Conservation (phyloP, 2,888 invertebrate species). For the Pachliopta kotzebuea region DNA sequence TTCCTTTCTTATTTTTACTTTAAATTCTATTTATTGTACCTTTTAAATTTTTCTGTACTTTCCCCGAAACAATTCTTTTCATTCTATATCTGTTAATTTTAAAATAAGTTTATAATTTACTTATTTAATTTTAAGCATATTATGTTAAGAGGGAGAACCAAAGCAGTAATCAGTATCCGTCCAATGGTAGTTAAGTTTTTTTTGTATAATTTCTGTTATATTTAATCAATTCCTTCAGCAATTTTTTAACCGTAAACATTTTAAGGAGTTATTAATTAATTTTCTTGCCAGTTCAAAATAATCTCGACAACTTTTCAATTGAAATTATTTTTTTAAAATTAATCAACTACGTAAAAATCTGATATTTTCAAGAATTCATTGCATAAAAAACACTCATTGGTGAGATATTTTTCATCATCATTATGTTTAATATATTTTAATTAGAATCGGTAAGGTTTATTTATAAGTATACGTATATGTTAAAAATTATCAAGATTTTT, state of each 20-base stretch:
- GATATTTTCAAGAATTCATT: too few relatives aligned
- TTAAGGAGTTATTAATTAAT: not conserved
- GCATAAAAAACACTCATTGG: not conserved
- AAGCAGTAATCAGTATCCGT: constrained; percentile 81
- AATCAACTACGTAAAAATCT: too few relatives aligned
- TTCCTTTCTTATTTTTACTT: not conserved
- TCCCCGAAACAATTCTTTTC: not conserved
- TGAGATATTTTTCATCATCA: constrained; percentile 43
- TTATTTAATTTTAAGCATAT: constrained; percentile 27
- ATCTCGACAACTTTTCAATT: too few relatives aligned
- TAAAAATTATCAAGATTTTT: constrained; percentile 5
- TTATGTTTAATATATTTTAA: constrained; percentile 20
- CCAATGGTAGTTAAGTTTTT: constrained; percentile 73
- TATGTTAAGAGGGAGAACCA: constrained; percentile 61
- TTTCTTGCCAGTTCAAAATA: not conserved
- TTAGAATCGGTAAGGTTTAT: constrained; percentile 7
- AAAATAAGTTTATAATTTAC: not conserved
- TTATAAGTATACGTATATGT: not conserved
- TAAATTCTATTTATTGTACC: not conserved
- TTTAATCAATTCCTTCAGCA: not conserved
- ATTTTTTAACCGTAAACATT: not conserved
- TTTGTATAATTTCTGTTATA: not conserved
- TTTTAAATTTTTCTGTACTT: not conserved
- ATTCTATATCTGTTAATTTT: not conserved
- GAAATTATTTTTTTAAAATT: too few relatives aligned